A percentile compares a stretch with the other conserved stretches of the same genome.
These are phyloP conservation scores for Pterostichus madidus DNA, from an alignment of 2,888 invertebrate species.

Conservation along the genomic window DNA sequence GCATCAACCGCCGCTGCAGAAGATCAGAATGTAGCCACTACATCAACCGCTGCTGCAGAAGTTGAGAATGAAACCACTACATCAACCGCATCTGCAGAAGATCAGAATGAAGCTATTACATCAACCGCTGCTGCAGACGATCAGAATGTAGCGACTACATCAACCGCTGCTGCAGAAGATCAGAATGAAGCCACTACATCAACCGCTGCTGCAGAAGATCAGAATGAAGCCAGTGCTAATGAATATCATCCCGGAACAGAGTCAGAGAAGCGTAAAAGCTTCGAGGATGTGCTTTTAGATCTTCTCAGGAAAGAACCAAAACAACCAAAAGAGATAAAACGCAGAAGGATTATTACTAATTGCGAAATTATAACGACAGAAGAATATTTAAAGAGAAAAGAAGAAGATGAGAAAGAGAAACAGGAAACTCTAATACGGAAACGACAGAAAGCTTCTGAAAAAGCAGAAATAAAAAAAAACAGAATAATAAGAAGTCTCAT, in stretches of 20 bases:
- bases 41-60: background rate
- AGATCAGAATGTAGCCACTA: constrained; percentile 25
- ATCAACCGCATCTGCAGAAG: constrained; percentile 28
- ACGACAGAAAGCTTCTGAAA: constrained; percentile 21
- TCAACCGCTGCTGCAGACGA: constrained; percentile 34
- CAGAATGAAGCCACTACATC: too few relatives aligned
- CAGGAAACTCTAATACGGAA: constrained; percentile 30
- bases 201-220: too few relatives aligned
- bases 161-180: too few relatives aligned
- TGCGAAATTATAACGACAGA: constrained; percentile 57
- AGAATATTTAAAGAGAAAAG: constrained; percentile 51
- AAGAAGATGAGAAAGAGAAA: constrained; percentile 39
- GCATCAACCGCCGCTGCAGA: background rate
- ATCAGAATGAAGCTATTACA: background rate
- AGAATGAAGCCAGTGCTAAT: constrained; percentile 32
- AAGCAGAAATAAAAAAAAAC: constrained; percentile 13
- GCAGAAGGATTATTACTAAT: constrained; percentile 50
- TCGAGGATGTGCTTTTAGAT: constrained; percentile 54
- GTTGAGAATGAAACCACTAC: constrained; percentile 5
- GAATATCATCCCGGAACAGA: constrained; percentile 42
- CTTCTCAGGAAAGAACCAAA: constrained; percentile 47
- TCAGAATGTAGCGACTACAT: constrained; percentile 33
- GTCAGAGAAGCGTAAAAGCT: constrained; percentile 51
- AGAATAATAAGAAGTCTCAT: constrained; percentile 6
- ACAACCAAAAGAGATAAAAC: constrained; percentile 44